These are phyloP conservation scores for Drosophila parabipectinata DNA, from an alignment of 1,140 invertebrate species.

Conservation along the genomic window DNA sequence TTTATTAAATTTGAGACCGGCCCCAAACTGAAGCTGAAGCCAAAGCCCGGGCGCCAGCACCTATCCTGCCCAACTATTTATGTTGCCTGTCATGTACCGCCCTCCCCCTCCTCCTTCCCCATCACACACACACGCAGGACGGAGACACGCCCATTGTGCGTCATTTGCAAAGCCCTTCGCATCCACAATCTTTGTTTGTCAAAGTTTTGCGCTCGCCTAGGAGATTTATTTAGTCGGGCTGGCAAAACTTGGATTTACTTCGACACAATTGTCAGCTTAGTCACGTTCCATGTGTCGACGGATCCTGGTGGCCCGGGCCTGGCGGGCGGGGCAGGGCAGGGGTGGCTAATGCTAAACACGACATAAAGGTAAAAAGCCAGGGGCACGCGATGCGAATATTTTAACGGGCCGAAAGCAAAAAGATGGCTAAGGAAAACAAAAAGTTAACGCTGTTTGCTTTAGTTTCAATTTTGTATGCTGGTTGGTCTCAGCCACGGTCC, in stretches of 20 bases:
- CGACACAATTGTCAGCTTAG: slow-evolving; percentile 82
- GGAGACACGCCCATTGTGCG: slow-evolving; percentile 36
- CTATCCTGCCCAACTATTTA: slow-evolving; percentile 37
- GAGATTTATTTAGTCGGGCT: slow-evolving; percentile 79
- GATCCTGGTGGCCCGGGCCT: slow-evolving; percentile 6
- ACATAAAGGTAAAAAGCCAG: slow-evolving; percentile 80
- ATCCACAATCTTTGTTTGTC: slow-evolving; percentile 58
- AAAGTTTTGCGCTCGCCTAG: slow-evolving; percentile 53
- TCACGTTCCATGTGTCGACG: slow-evolving; percentile 73
- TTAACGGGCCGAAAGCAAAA: slow-evolving; percentile 43
- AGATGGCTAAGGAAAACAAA: slow-evolving; percentile 28
- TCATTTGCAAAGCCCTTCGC: slow-evolving; percentile 52
- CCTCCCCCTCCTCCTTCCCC: not conserved
- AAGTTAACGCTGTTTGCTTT: slow-evolving; percentile 53
- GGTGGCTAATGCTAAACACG: slow-evolving; percentile 75
- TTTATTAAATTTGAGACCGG: slow-evolving; percentile 52
- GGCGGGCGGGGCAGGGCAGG: not conserved
- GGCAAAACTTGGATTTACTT: slow-evolving; percentile 79
- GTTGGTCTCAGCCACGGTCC: slow-evolving; percentile 5
- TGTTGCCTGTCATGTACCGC: slow-evolving; percentile 49
- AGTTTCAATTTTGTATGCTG: slow-evolving; percentile 39
- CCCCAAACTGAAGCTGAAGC: not conserved
- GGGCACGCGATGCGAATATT: slow-evolving; percentile 80
- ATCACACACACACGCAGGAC: not conserved
- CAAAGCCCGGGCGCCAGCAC: not conserved